These are phyloP conservation scores for Drosophila mojavensis DNA, from an alignment of 1,140 invertebrate species.

Conservation along the genomic window DNA sequence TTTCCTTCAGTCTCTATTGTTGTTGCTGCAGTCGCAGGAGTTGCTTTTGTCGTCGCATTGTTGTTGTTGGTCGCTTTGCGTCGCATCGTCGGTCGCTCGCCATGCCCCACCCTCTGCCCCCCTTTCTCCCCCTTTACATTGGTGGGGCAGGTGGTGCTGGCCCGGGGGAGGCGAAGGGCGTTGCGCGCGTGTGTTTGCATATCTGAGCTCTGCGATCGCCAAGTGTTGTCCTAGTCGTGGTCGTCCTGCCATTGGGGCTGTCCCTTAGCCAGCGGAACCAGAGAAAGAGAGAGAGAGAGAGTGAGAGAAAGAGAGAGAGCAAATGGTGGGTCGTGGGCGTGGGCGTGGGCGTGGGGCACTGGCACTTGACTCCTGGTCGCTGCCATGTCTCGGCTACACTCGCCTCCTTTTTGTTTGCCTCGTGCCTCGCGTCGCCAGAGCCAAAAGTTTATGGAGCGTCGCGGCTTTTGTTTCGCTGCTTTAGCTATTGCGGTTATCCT, in stretches of 20 bases:
- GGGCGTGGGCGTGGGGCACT: conserved; percentile 12
- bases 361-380: conserved; percentile 46
- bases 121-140: background rate
- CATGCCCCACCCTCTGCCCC: background rate
- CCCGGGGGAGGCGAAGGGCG: background rate
- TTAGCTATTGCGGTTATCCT: conserved; percentile 37
- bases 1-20: background rate
- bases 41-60: conserved; percentile 4
- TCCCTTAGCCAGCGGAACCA: conserved; percentile 31
- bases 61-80: conserved; percentile 20
- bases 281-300: background rate
- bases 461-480: conserved; percentile 55
- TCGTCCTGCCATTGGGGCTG: conserved; percentile 6
- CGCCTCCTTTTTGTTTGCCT: conserved; percentile 56
- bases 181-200: conserved; percentile 64
- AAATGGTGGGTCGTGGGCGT: too few relatives aligned
- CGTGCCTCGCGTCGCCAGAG: conserved; percentile 29
- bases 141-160: background rate
- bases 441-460: conserved; percentile 75
- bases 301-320: background rate
- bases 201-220: conserved; percentile 58
- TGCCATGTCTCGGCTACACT: conserved; percentile 1
- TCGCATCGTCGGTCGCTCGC: conserved; percentile 14
- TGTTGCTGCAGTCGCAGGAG: conserved; percentile 4
- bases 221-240: conserved; percentile 39